Evolutionary conservation across 2,888 invertebrate species (phyloP).

Genomic region (Pristionchus japonicus): DNA sequence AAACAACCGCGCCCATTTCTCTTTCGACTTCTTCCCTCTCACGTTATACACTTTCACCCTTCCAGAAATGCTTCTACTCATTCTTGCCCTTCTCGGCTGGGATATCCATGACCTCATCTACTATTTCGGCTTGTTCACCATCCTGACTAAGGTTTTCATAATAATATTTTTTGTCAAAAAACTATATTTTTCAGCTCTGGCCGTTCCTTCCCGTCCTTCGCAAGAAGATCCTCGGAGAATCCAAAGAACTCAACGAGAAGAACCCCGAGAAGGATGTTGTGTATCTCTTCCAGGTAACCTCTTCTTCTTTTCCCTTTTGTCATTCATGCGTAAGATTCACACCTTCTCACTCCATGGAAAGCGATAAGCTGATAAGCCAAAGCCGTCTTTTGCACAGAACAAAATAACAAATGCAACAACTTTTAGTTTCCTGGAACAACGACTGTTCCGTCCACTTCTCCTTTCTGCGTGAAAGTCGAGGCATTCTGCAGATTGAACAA

Average conservation of each 20-base stretch:
- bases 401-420: too few species aligned
- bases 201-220: background rate
- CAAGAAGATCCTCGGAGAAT: background rate
- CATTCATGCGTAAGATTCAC: background rate
- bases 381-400: too few species aligned
- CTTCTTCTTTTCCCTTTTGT: background rate
- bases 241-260: background rate
- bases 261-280: background rate
- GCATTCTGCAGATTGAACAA: constrained; percentile 68
- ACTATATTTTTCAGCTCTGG: background rate
- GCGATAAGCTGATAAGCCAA: background rate
- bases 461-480: constrained; percentile 72
- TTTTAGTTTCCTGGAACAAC: constrained; percentile 66
- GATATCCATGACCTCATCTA: constrained; percentile 8
- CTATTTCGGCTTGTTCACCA: background rate
- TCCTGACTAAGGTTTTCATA: background rate
- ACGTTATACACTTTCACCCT: background rate
- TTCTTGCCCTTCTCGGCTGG: background rate
- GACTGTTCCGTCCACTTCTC: constrained; percentile 67
- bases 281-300: background rate
- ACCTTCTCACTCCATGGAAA: too few species aligned
- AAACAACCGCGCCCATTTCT: background rate
- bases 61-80: background rate
- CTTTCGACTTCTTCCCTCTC: background rate
- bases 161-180: background rate